Base-by-base conservation (phyloP, 2,113 vertebrate genomes). In the Galeopterus variegatus region DNA sequence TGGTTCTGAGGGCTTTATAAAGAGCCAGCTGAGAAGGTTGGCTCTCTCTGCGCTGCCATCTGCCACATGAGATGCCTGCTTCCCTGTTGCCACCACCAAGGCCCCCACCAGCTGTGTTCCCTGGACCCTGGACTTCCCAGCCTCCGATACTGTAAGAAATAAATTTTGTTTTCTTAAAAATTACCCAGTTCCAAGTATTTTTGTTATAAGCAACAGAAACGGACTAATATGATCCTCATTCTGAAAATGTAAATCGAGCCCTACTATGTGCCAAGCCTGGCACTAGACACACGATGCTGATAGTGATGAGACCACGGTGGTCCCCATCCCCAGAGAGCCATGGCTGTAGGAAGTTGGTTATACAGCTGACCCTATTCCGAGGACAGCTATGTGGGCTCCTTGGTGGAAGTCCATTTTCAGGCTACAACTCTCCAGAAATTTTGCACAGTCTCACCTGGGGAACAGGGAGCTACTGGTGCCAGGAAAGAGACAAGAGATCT, bases 231-330 rank as follows among this genome's bases (percentile, higher is more conserved):
- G 41, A 41, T 17, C 2, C 1, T 1, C 26, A 0, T 13, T 33
- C 60, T 5, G 52, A 7, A 31, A 48, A 11, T 1, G 17, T 3
- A 28, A 26, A 19, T 13, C 0, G 82, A 36, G 79, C 36, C 50
- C 50, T n/a, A 0, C 21, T 4, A 14, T 3, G 58, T 6, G 45
- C 45, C 3, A 0, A 1, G 69, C 31, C 13, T 48, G 12, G 50
- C 7, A 0, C 9, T 14, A 21, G 31, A 50, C 26, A 3, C 33
- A 2, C 13, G 0, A 0, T 0, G 15, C 36, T 8, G 50, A 1
- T 41, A 41, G 41, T 6, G 67, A 21, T 0, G 9, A 23, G 64
- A 41, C 0, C 19, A 0, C 8, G 14, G 0, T 0, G 8, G 24
- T 1, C 62, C 62, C n/a, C 1, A 3, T 23, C 86, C 8, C 15